Base-by-base conservation (phyloP, 2,113 vertebrate species). In the Labeo rohita region DNA sequence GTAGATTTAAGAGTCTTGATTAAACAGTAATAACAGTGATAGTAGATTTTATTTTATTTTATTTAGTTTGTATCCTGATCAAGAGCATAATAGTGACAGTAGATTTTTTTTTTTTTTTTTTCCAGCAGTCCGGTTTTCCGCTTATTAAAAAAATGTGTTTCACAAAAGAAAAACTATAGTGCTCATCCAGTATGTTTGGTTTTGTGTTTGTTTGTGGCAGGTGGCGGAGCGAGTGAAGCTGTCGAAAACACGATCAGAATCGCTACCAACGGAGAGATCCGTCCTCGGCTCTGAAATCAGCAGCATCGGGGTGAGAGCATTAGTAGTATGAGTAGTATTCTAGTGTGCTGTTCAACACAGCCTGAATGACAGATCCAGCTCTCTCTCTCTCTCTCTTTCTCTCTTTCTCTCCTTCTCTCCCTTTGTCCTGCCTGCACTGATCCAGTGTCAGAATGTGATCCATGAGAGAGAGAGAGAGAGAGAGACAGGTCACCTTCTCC, bases 181-280 rank as follows among this genome's bases (percentile, higher is more conserved):
- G 49, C 3, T 50, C 49, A 50, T 12, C 6, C 11, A 13, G 50
- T 52, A 6, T 54, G 52, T 54, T 13, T 54, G 52, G 15, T 15
- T 54, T 15, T 54, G 16, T 39, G 52, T 79, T 2, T 54, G 23
- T 59, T 1, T 78, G 34, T 61, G 72, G 10, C 90, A 97, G 97
- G 95, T 97, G 90, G 97, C 97, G 2, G 97, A 97, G 88, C 94
- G 97, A 88, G 96, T 97, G 68, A 97, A 97, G 89, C 91, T 97
- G n/a, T 97, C 96, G 72, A 97, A 97, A 91, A 97, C 96, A 6
- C 95, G 96, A 89, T 96, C 96, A 0, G 97, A 97, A 72, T 97
- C 96, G 1, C 96, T 95, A 0, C 95, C 96, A 0, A 95, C 96
- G 15, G 96, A 97, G 79, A 95, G 97, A 84, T 96, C 96, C 11